Conservation (phyloP, 2,797 vertebrate genomes). For the Centropyge bicolor region DNA sequence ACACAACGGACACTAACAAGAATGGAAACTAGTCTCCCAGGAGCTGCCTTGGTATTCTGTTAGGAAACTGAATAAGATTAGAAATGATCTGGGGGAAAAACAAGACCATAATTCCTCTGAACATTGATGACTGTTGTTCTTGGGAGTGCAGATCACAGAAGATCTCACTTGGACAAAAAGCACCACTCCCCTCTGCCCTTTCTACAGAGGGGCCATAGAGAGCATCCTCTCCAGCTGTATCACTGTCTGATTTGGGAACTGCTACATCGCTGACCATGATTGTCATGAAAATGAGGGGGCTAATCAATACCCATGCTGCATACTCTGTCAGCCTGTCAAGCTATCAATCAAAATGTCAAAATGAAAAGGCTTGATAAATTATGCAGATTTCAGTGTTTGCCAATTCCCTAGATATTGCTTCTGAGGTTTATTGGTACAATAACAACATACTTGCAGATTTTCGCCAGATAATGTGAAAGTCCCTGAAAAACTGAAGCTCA, state of each 20-base stretch:
- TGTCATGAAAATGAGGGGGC: slow-evolving; percentile 1
- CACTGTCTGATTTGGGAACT: too few relatives aligned
- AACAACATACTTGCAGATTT: background rate
- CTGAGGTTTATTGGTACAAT: background rate
- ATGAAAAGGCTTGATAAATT: background rate
- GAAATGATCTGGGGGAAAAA: background rate
- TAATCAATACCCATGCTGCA: background rate
- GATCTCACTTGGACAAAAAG: too few relatives aligned
- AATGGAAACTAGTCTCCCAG: background rate
- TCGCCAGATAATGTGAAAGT: background rate
- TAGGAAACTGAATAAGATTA: background rate
- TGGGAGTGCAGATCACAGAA: too few relatives aligned
- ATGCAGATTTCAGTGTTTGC: slow-evolving; percentile 11
- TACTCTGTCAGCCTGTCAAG: background rate
- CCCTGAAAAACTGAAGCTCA: background rate
- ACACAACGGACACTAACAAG: background rate
- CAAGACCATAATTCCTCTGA: background rate
- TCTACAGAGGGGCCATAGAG: too few relatives aligned
- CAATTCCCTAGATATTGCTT: background rate
- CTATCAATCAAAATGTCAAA: slow-evolving; percentile 16
- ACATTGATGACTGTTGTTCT: too few relatives aligned
- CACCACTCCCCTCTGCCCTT: too few relatives aligned
- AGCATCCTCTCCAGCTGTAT: too few relatives aligned
- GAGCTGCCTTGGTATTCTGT: background rate
- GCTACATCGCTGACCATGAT: background rate